Conservation (phyloP, 2,888 invertebrate genomes). For the Stenodera caucasica region DNA sequence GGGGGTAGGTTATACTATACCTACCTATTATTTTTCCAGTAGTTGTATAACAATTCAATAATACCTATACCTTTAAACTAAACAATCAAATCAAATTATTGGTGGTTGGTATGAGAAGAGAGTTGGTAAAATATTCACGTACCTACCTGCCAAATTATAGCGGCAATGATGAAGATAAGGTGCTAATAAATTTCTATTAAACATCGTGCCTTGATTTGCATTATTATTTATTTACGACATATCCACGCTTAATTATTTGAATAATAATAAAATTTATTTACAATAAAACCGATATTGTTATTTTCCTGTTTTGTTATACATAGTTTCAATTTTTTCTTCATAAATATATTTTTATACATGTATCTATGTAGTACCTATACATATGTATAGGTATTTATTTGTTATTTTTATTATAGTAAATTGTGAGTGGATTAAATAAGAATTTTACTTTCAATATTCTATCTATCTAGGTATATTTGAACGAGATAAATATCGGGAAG, state of each 20-base stretch:
- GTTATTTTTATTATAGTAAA: too few relatives aligned
- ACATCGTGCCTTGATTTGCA: slow-evolving; percentile 27
- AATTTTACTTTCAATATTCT: neutral
- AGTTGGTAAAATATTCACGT: slow-evolving; percentile 10
- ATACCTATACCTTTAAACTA: too few relatives aligned
- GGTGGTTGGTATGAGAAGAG: too few relatives aligned
- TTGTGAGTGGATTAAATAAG: slow-evolving; percentile 2
- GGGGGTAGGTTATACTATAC: too few relatives aligned
- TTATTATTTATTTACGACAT: slow-evolving; percentile 26
- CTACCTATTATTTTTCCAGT: too few relatives aligned
- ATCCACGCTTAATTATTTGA: slow-evolving; percentile 28
- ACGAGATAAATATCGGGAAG: slow-evolving; percentile 31
- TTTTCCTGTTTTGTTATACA: slow-evolving; percentile 27
- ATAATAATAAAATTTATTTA: slow-evolving; percentile 25
- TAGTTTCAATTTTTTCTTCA: slow-evolving; percentile 6
- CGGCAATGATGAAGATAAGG: slow-evolving; percentile 18
- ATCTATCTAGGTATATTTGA: neutral
- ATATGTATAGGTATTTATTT: too few relatives aligned
- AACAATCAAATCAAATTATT: too few relatives aligned
- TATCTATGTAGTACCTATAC: too few relatives aligned
- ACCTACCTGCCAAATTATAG: slow-evolving; percentile 13
- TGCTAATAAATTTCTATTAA: slow-evolving; percentile 24
- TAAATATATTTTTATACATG: too few relatives aligned
- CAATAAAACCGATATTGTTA: slow-evolving; percentile 28
- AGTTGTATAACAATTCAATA: too few relatives aligned